Evolutionary conservation across 2,888 invertebrate genomes (phyloP), one percentile per base, ranked within the genome.

Genomic region (Parnassius mnemosyne): DNA sequence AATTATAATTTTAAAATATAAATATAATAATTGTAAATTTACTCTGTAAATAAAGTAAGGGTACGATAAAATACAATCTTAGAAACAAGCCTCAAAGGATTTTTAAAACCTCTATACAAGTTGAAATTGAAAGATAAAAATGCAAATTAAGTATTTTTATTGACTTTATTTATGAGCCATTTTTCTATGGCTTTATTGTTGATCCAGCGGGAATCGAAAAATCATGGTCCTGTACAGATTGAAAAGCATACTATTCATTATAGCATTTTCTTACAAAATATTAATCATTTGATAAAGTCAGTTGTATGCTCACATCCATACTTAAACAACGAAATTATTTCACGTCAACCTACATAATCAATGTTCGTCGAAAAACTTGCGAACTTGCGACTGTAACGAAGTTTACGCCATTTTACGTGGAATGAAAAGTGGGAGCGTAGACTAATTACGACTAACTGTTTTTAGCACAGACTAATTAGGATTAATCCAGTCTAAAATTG

Each of bases 141-240:
- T 20, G 20, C 20, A 20, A 20, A 20, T 20, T 20, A 20, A 20
- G 20, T 20, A 20, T 20, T 20, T 20, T 20, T 16, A 16, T 16
- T 16, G 16, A 1, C 16, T 16, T 16, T 16, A 16, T 16, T 16
- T 16, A 16, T 16, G 16, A 16, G 61, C 47, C 47, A 53, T 57
- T 57, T 61, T 61, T 61, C 47, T 47, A 16, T 53, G 52, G 46
- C 20, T 61, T 61, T 53, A 61, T 61, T 57, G 47, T 47, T 53
- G 47, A 61, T 56, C 34, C 57, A 47, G 10, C 25, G 34, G 16
- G 20, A 61, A 61, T 57, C 20, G 20, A 57, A 61, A 57, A 44
- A 41, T 52, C 13, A 43, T 34, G 7, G 46, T 46, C n/a, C 11
- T 16, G 42, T n/a, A 53, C 56, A 57, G 46, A 46, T 52, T 51